Evolutionary conservation across 1,140 invertebrate species (phyloP).

Genomic region (Zaprionus davidi): DNA sequence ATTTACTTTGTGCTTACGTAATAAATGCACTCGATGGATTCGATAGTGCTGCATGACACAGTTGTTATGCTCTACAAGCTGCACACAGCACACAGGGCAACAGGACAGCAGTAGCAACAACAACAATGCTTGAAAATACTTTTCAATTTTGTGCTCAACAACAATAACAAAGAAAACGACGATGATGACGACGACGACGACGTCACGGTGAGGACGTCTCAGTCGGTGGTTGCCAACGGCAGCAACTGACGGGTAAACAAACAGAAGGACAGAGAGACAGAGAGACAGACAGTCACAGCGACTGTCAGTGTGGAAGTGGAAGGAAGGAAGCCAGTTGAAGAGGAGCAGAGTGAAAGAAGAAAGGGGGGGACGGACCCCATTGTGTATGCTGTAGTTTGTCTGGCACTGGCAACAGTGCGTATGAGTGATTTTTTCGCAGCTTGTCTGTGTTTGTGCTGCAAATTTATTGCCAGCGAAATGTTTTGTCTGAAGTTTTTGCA

Average conservation of each 20-base stretch:
- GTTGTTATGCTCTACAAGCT: constrained; percentile 42
- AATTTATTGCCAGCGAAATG: constrained; percentile 81
- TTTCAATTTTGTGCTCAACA: constrained; percentile 83
- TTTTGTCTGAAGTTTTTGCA: constrained; percentile 73
- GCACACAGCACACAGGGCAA: constrained; percentile 16
- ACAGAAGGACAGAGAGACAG: constrained; percentile 46
- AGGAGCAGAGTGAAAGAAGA: constrained; percentile 6
- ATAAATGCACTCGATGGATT: constrained; percentile 35
- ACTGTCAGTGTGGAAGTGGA: neutral
- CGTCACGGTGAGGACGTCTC: constrained; percentile 1
- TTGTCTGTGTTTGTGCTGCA: constrained; percentile 46
- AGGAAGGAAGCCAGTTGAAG: constrained; percentile 17
- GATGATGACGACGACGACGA: constrained; percentile 11
- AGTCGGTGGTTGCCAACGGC: constrained; percentile 48
- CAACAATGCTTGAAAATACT: constrained; percentile 70
- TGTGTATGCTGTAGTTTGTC: constrained; percentile 56
- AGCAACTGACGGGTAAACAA: constrained; percentile 46
- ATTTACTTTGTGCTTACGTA: constrained; percentile 29
- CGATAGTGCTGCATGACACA: constrained; percentile 37
- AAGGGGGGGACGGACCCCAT: constrained; percentile 21
- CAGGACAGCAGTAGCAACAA: constrained; percentile 50
- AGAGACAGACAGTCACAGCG: constrained; percentile 25
- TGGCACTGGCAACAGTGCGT: constrained; percentile 71
- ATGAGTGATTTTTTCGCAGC: constrained; percentile 74
- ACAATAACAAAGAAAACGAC: constrained; percentile 62